Evolutionary conservation across 1,140 invertebrate species (phyloP).

Genomic region (Eciton burchellii): DNA sequence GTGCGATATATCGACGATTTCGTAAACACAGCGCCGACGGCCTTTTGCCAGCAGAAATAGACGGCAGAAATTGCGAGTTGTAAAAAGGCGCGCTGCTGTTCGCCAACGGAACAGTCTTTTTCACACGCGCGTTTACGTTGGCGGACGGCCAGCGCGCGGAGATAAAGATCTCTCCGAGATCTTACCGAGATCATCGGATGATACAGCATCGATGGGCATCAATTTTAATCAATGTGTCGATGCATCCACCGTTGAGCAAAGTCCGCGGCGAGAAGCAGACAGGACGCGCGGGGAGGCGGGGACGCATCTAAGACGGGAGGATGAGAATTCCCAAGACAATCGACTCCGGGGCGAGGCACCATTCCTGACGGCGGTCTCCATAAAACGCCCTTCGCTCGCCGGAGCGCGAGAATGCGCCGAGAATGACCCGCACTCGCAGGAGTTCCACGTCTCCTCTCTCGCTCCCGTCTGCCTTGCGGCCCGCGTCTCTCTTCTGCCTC

Average conservation of each 20-base stretch:
- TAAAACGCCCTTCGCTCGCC: background rate
- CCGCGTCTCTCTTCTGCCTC: background rate
- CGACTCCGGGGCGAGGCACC: background rate
- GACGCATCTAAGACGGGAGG: background rate
- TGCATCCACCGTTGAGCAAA: too few species aligned
- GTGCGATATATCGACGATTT: slow-evolving; percentile 23
- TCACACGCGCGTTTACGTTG: background rate
- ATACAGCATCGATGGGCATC: too few species aligned
- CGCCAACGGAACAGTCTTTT: background rate
- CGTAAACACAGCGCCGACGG: slow-evolving; percentile 17
- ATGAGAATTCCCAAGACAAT: slow-evolving; percentile 23
- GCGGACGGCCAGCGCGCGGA: background rate
- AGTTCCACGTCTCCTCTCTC: background rate
- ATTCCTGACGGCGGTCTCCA: background rate
- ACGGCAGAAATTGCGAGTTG: slow-evolving; percentile 34
- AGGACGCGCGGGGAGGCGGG: too few species aligned
- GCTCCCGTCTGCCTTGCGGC: background rate
- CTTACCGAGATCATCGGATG: too few species aligned
- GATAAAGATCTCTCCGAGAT: too few species aligned
- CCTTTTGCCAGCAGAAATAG: slow-evolving; percentile 24
- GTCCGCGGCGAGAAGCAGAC: too few species aligned
- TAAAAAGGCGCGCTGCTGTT: slow-evolving; percentile 11
- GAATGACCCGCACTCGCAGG: slow-evolving; percentile 7
- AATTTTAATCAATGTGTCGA: too few species aligned
- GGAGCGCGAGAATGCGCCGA: slow-evolving; percentile 10